Evolutionary conservation across 2,888 invertebrate genomes (phyloP), one percentile per base, ranked within the genome.

Genomic region (Heliconius charithonia): DNA sequence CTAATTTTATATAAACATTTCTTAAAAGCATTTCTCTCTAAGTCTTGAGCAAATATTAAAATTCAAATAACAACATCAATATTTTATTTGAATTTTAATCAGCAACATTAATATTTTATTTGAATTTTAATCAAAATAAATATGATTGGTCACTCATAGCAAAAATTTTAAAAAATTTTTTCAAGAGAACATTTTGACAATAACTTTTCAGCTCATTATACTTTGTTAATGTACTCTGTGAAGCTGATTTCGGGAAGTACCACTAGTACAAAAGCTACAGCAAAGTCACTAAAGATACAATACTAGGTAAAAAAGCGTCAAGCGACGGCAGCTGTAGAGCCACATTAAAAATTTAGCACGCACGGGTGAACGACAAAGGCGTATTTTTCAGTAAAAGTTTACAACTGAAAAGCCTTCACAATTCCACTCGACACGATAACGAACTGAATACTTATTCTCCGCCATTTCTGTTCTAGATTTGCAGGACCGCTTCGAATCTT

Each of bases 351-450:
- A 72, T 80, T 75, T 79, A 79, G 22, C 67, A 65, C 79, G 41
- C 76, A 76, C 79, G 37, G 83, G 75, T 56, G 65, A 82, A 80
- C 76, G 82, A 82, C 85, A 87, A 86, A 83, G 81, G 82, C 27
- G 69, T 67, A 79, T 76, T 75, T 76, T 81, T 79, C 79, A 77
- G 77, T 84, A 81, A 83, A 83, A 79, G 77, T 80, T 80, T 70
- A 73, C 69, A 79, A 82, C 83, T 85, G 81, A 79, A 86, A 82
- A 79, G 78, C 80, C 82, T 84, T 77, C 77, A 83, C 83, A 79
- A 79, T 83, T 83, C 79, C 81, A 84, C 84, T 86, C 84, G 86
- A 84, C 84, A 81, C 80, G 80, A 82, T 82, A 84, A 84, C 83
- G 79, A 80, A 79, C 79, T 76, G 72, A 80, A 77, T 66, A 66